Conservation (phyloP, 2,888 invertebrate species). For the Periphyllus acericola region DNA sequence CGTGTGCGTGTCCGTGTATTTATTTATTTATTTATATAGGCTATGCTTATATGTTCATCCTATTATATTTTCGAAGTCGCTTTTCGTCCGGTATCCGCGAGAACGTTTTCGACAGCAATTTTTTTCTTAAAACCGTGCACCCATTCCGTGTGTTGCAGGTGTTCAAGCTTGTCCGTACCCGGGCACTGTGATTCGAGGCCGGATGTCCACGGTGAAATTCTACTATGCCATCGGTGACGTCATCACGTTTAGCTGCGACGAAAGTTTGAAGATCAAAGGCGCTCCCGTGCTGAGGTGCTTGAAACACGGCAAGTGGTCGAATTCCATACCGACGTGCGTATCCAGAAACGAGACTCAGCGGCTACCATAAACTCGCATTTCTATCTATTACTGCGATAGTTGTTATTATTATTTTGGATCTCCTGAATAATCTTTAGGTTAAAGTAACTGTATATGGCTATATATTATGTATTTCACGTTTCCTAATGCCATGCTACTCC, state of each 20-base stretch:
- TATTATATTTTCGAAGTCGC: slow-evolving; percentile 41
- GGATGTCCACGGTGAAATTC: slow-evolving; percentile 88
- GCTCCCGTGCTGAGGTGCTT: slow-evolving; percentile 82
- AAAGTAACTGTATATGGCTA: not conserved
- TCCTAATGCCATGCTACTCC: not conserved
- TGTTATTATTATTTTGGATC: not conserved
- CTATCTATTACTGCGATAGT: not conserved
- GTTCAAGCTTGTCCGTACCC: slow-evolving; percentile 87
- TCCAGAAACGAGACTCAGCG: slow-evolving; percentile 44
- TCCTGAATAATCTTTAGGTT: not conserved
- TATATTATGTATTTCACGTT: not conserved
- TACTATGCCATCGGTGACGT: slow-evolving; percentile 88
- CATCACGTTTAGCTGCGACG: slow-evolving; percentile 84
- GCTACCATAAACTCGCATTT: not conserved
- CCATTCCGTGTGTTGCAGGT: slow-evolving; percentile 68
- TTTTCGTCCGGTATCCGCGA: not conserved
- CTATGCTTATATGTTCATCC: not conserved
- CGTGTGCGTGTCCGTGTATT: not conserved
- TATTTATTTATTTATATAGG: not conserved
- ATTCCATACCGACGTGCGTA: slow-evolving; percentile 81
- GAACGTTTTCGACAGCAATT: not conserved
- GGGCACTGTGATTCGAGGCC: slow-evolving; percentile 85
- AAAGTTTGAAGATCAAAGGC: slow-evolving; percentile 79
- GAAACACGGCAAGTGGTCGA: slow-evolving; percentile 87
- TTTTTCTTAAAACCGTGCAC: not conserved